These are phyloP conservation scores for Azorinus chamasolen DNA, from an alignment of 2,888 invertebrate species.

Conservation along the genomic window DNA sequence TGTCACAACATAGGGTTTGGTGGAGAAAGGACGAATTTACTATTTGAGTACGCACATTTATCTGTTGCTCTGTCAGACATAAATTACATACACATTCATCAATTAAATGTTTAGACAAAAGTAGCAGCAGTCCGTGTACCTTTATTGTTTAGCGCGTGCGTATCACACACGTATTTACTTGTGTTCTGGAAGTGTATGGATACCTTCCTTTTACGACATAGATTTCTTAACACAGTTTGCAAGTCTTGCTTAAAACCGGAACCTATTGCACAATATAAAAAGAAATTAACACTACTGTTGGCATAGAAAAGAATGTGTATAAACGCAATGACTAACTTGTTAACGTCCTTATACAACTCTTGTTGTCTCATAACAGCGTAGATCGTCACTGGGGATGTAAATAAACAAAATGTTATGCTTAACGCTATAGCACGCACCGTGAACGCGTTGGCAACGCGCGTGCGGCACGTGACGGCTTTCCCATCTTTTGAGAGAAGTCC, in stretches of 20 bases:
- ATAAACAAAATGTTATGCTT: constrained; percentile 48
- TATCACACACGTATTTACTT: too few species aligned
- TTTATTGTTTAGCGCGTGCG: too few species aligned
- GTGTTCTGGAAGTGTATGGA: too few species aligned
- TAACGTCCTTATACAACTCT: background rate
- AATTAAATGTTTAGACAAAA: too few species aligned
- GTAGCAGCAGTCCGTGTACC: too few species aligned
- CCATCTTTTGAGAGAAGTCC: constrained; percentile 18
- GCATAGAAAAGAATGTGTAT: constrained; percentile 50
- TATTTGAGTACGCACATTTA: too few species aligned
- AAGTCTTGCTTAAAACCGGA: constrained; percentile 51
- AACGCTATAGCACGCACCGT: constrained; percentile 53
- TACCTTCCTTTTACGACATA: constrained; percentile 16
- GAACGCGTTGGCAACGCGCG: constrained; percentile 47
- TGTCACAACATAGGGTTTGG: too few species aligned
- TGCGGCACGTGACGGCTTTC: constrained; percentile 21
- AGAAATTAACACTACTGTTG: constrained; percentile 52
- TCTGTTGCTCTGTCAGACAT: too few species aligned
- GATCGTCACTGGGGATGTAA: constrained; percentile 38
- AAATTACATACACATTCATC: too few species aligned
- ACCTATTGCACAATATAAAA: constrained; percentile 55
- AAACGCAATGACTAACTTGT: constrained; percentile 17
- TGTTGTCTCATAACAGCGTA: constrained; percentile 29
- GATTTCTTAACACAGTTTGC: constrained; percentile 28
- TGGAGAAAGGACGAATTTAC: too few species aligned